Conservation (phyloP, 23 tunicate genomes). For the Phallusia fumigata region DNA sequence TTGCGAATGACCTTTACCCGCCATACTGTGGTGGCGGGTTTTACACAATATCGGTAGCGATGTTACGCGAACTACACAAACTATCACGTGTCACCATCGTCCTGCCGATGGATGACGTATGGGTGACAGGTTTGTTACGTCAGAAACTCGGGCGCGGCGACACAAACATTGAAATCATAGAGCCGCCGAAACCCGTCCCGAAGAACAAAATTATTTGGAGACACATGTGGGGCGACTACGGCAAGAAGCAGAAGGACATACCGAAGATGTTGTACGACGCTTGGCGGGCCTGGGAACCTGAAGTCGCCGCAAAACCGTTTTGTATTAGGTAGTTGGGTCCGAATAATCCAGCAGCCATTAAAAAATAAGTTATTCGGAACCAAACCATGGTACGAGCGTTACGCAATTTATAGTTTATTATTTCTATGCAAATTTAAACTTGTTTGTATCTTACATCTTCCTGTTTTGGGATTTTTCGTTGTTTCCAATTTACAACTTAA, state of each 20-base stretch:
- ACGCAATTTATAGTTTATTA: too few relatives aligned
- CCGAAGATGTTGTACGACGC: background rate
- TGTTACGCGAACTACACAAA: constrained; percentile 28
- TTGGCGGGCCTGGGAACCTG: background rate
- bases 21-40: constrained; percentile 80
- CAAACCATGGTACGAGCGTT: too few relatives aligned
- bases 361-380: too few relatives aligned
- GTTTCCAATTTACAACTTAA: too few relatives aligned
- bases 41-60: constrained; percentile 51
- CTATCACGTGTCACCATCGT: constrained; percentile 21
- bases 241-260: background rate
- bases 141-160: constrained; percentile 43
- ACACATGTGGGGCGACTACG: background rate
- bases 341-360: too few relatives aligned
- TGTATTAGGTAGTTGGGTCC: background rate
- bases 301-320: background rate
- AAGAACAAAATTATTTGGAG: background rate
- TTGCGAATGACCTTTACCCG: constrained; percentile 25
- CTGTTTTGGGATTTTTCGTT: too few relatives aligned
- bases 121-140: constrained; percentile 63
- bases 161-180: constrained; percentile 20
- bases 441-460: too few relatives aligned
- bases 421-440: too few relatives aligned
- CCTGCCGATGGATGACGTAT: constrained; percentile 63
- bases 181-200: constrained; percentile 18